A percentile compares a stretch with the other conserved stretches of the same genome.
Evolutionary conservation across 1,140 invertebrate species (phyloP).

Genomic region (Drosophila pruinosa): DNA sequence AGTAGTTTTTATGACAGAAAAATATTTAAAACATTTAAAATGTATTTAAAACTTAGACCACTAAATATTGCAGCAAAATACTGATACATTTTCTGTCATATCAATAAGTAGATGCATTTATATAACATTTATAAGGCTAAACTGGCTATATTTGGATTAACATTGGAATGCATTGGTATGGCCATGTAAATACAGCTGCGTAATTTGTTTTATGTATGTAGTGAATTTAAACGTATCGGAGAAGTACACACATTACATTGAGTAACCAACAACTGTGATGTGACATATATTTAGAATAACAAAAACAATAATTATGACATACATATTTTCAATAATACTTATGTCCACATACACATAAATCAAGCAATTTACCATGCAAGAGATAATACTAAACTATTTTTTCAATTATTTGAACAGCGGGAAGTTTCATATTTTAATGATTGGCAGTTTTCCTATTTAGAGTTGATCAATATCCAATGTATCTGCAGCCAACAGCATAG

Average conservation of each 20-base stretch:
- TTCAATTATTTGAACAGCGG: conserved; percentile 17
- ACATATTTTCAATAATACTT: conserved; percentile 27
- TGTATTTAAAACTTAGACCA: background rate
- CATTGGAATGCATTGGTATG: conserved; percentile 32
- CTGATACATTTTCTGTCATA: background rate
- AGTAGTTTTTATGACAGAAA: background rate
- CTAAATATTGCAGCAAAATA: conserved; percentile 20
- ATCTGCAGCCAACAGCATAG: conserved; percentile 60
- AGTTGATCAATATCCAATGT: conserved; percentile 73
- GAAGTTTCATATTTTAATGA: background rate
- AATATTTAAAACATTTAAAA: background rate
- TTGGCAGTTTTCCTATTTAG: conserved; percentile 4
- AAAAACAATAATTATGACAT: conserved; percentile 4
- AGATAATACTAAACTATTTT: conserved; percentile 34
- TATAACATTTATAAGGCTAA: conserved; percentile 1
- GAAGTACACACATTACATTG: too few relatives aligned
- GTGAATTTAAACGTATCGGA: too few relatives aligned
- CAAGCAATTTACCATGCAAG: conserved; percentile 8
- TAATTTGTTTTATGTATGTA: background rate
- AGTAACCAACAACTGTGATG: too few relatives aligned
- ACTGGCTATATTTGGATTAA: background rate
- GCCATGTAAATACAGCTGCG: background rate
- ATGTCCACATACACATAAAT: conserved; percentile 5
- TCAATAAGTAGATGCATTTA: background rate
- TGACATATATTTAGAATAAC: background rate